These are phyloP conservation scores for Hyposoter dolosus DNA, from an alignment of 2,888 invertebrate genomes.

Conservation along the genomic window DNA sequence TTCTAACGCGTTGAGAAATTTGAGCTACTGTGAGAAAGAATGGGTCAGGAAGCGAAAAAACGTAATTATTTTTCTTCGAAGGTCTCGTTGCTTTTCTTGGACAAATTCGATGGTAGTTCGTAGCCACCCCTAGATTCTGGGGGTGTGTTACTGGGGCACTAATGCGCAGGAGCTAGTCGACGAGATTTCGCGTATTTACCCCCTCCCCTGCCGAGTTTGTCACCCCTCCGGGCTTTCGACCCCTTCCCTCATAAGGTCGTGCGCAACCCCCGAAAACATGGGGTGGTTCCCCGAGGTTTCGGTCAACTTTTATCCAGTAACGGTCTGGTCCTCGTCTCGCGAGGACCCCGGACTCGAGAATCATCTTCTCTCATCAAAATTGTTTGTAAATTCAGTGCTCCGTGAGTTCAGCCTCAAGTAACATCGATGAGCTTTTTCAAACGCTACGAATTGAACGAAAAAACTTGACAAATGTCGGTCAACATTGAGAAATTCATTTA, in stretches of 20 bases:
- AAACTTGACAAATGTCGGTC: constrained; percentile 59
- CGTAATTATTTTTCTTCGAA: constrained; percentile 4
- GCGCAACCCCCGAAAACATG: constrained; percentile 73
- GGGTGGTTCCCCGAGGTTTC: constrained; percentile 79
- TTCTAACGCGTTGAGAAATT: not conserved
- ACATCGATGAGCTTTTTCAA: not conserved
- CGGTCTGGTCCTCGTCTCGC: constrained; percentile 49
- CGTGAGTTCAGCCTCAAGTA: not conserved
- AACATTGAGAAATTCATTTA: constrained; percentile 62
- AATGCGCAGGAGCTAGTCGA: constrained; percentile 82
- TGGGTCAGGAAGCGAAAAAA: not conserved
- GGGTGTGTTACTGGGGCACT: constrained; percentile 83
- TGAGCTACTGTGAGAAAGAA: not conserved
- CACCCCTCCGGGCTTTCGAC: constrained; percentile 62
- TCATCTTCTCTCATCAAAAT: not conserved
- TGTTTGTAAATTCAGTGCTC: not conserved
- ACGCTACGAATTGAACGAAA: not conserved
- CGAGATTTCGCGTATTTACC: constrained; percentile 74
- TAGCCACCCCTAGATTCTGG: constrained; percentile 73
- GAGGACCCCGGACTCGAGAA: constrained; percentile 30
- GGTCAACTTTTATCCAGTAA: constrained; percentile 72
- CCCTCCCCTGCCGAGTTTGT: constrained; percentile 61
- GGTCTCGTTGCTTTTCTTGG: constrained; percentile 60
- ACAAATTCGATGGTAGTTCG: constrained; percentile 71
- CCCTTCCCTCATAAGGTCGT: constrained; percentile 55